Conservation (phyloP, 2,888 invertebrate genomes). For the Steinernema carpocapsae region DNA sequence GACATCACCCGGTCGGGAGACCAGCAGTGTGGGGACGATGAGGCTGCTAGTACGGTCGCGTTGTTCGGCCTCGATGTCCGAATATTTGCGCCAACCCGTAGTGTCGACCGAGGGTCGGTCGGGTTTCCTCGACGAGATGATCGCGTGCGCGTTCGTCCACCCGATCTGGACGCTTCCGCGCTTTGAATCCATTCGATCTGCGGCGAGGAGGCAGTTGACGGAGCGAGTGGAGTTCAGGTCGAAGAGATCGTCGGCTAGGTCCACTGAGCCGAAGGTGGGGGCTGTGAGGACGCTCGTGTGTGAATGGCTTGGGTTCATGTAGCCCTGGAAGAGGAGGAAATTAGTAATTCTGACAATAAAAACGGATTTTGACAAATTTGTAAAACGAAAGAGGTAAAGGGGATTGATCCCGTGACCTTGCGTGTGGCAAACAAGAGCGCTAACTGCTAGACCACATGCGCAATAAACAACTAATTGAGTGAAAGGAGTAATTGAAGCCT, state of each 20-base stretch:
- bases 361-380: too few relatives aligned
- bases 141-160: constrained; percentile 17
- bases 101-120: constrained; percentile 16
- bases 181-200: neutral
- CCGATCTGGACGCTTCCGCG: constrained; percentile 23
- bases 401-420: too few relatives aligned
- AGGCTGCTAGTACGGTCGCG: constrained; percentile 16
- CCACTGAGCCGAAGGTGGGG: constrained; percentile 21
- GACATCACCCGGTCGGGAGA: constrained; percentile 8
- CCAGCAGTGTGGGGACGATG: constrained; percentile 5
- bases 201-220: constrained; percentile 11
- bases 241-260: constrained; percentile 7
- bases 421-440: too few relatives aligned
- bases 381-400: too few relatives aligned
- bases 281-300: constrained; percentile 19
- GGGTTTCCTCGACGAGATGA: neutral
- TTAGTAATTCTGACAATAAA: too few relatives aligned
- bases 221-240: constrained; percentile 22
- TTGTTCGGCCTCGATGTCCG: constrained; percentile 12
- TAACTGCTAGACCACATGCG: too few relatives aligned
- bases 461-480: too few relatives aligned
- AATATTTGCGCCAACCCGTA: constrained; percentile 3
- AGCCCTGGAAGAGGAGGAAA: neutral
- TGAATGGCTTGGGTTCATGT: constrained; percentile 19
- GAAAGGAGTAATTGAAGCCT: too few relatives aligned